Evolutionary conservation across 2,888 invertebrate species (phyloP).

Genomic region (Tryphoninae sp.): DNA sequence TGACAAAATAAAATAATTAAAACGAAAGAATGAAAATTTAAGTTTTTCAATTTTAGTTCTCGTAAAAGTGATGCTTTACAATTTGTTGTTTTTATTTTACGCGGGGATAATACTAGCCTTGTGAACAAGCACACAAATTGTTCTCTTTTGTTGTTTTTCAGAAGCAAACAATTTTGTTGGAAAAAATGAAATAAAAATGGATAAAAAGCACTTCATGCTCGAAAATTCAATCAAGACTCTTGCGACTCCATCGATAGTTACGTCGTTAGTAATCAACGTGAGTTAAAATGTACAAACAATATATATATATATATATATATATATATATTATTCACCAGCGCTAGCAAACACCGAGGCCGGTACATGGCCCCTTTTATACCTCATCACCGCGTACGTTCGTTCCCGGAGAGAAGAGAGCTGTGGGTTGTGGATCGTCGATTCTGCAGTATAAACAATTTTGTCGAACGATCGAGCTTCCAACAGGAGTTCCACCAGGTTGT

Average conservation of each 20-base stretch:
- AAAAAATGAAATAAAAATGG: not conserved
- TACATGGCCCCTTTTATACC: conserved; percentile 34
- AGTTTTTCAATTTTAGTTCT: too few species aligned
- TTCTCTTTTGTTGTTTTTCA: too few species aligned
- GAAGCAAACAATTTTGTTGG: not conserved
- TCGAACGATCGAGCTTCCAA: conserved; percentile 32
- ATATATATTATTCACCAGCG: not conserved
- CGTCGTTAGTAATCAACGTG: conserved; percentile 52
- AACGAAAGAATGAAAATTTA: too few species aligned
- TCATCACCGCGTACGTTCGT: conserved; percentile 34
- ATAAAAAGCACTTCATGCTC: conserved; percentile 9
- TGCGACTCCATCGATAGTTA: conserved; percentile 38
- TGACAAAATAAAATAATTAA: too few species aligned
- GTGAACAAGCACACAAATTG: too few species aligned
- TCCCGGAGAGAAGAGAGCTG: not conserved
- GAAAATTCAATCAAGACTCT: conserved; percentile 36
- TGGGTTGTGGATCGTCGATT: conserved; percentile 26
- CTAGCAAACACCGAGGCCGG: conserved; percentile 9
- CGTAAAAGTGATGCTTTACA: too few species aligned
- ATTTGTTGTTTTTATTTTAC: too few species aligned
- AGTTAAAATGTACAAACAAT: not conserved
- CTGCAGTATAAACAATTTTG: conserved; percentile 60
- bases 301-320: too few species aligned
- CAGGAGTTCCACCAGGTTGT: conserved; percentile 33
- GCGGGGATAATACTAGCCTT: too few species aligned